Conservation (phyloP, 2,888 invertebrate genomes). For the Ochropleura plecta region DNA sequence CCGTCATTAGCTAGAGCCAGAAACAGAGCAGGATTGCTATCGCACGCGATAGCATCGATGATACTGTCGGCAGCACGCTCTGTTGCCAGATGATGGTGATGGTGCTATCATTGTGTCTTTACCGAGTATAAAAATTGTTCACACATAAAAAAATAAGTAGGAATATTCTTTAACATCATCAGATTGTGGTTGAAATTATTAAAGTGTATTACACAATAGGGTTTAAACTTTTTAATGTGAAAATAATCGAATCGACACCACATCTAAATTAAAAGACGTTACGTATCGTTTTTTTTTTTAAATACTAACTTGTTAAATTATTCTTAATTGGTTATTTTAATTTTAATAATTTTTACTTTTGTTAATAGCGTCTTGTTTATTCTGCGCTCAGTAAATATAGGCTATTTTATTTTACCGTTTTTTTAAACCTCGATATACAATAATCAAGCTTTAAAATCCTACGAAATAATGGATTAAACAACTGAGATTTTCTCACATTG, state of each 20-base stretch:
- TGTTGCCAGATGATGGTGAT: no score
- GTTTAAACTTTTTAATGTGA: neutral
- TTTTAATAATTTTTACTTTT: no score
- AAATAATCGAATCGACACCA: neutral
- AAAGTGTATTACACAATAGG: neutral
- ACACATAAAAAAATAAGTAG: neutral
- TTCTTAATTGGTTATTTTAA: no score
- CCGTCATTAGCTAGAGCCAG: no score
- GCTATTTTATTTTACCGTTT: no score
- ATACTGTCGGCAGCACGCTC: no score
- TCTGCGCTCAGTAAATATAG: no score
- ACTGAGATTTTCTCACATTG: neutral
- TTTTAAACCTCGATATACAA: neutral
- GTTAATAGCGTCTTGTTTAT: no score
- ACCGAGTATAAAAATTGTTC: neutral
- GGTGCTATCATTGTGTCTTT: neutral
- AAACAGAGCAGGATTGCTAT: no score
- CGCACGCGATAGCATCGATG: no score
- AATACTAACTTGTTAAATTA: no score
- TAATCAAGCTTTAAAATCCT: neutral
- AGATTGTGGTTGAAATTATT: neutral
- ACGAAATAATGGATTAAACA: neutral
- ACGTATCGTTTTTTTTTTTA: neutral
- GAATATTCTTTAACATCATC: neutral
- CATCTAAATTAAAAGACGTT: neutral